Conservation (phyloP, 1,140 invertebrate species). For the Vanessa tameamea region DNA sequence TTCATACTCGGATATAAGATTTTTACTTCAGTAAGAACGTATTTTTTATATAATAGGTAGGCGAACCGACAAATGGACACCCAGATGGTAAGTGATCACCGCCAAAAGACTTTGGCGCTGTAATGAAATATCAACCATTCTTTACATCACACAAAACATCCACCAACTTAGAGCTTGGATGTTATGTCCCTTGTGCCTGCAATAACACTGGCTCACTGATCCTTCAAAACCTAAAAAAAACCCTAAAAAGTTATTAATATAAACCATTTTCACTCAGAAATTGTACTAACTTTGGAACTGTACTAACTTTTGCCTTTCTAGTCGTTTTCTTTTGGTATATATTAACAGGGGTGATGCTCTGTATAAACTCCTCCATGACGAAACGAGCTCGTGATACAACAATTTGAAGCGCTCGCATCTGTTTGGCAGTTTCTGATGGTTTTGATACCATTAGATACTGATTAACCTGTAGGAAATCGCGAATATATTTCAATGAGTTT, state of each 20-base stretch:
- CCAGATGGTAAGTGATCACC: too few species aligned
- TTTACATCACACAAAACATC: neutral
- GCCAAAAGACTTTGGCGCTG: neutral
- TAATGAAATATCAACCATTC: neutral
- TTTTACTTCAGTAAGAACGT: too few species aligned
- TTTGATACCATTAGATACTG: constrained; percentile 52
- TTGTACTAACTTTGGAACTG: too few species aligned
- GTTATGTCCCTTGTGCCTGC: too few species aligned
- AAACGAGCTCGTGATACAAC: constrained; percentile 57
- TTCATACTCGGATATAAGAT: too few species aligned
- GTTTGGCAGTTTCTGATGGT: constrained; percentile 53
- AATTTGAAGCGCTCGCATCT: constrained; percentile 52
- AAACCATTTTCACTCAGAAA: too few species aligned
- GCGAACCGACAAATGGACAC: too few species aligned
- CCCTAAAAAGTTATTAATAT: too few species aligned
- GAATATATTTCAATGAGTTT: neutral
- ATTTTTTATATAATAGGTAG: too few species aligned
- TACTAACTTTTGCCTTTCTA: constrained; percentile 9
- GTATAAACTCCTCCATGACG: constrained; percentile 70
- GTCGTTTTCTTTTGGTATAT: constrained; percentile 53
- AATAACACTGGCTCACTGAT: too few species aligned
- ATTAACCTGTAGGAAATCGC: constrained; percentile 50
- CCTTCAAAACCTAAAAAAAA: neutral
- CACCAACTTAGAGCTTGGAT: neutral
- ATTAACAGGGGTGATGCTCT: constrained; percentile 56